Base-by-base conservation (phyloP, 2,113 vertebrate species). In the Chloroceryle aenea region DNA sequence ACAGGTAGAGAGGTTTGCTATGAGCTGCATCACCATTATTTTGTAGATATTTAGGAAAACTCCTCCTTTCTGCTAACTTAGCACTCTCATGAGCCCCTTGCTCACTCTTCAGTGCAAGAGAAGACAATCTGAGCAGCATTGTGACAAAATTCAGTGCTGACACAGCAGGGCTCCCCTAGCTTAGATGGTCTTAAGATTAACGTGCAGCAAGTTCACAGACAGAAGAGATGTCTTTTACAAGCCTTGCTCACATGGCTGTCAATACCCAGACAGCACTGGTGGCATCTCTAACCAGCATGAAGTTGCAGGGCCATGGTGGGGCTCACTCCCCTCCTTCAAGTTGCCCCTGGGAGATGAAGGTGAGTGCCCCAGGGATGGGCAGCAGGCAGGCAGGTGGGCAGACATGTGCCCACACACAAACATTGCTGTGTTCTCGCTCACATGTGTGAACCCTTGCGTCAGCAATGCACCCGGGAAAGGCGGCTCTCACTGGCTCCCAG, bases 341-440 rank as follows among this genome's bases (percentile, higher is more conserved):
- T 63, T 32, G 7, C 20, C 80, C 15, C 72, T 66, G 67, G 34
- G 40, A 32, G 17, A 7, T 5, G 12, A 66, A 64, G 55, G 17
- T 47, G 58, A 58, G 55, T 3, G 2, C 2, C 34, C 48, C 0
- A 0, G 20, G 43, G 77, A 59, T 43, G 36, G 56, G 63, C 26
- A 29, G 59, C 52, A 56, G 48, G 63, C 38, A 4, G 6, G 50
- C 10, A 12, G 21, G 45, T 6, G 1, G 27, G 27, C 11, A 27
- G 32, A 32, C 6, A 1, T 10, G 12, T 68, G 59, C 29, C 10
- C 2, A 0, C 13, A 18, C 26, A 43, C 11, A 73, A 32, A 6
- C 0, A 0, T n/a, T 0, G 0, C 48, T 48, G 23, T 3, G 0
- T 38, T 77, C 50, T 77, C 2, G 0, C n/a, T 62, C 7, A 1